Percentiles rank a stretch among this genome's conserved stretches.
These are phyloP conservation scores for Dreissena polymorpha DNA, from an alignment of 1,140 invertebrate species.

Conservation along the genomic window DNA sequence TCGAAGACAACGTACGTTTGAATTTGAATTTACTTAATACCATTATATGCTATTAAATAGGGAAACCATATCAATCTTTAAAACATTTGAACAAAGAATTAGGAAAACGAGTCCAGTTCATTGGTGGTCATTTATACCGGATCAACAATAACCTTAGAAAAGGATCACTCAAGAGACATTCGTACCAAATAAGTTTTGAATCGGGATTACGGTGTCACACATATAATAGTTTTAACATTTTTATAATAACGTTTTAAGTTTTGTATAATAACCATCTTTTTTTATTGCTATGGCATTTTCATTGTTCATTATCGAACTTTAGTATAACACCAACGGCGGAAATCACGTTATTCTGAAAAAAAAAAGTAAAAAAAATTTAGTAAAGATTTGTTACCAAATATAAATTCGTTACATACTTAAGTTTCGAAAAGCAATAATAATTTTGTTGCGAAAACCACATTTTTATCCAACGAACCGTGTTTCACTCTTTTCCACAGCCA, in stretches of 20 bases:
- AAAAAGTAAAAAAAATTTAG: neutral
- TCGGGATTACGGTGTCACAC: too few species aligned
- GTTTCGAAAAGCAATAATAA: neutral
- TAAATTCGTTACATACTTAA: neutral
- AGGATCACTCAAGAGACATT: neutral
- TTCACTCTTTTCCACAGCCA: neutral
- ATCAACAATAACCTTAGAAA: neutral
- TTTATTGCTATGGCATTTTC: neutral
- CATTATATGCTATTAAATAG: too few species aligned
- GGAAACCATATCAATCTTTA: too few species aligned
- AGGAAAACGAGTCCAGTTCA: neutral
- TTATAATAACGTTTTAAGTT: too few species aligned
- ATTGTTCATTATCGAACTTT: neutral
- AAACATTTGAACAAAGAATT: neutral
- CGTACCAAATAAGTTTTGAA: neutral
- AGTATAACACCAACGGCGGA: neutral
- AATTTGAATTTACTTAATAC: too few species aligned
- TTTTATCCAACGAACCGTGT: neutral
- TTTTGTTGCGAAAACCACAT: neutral
- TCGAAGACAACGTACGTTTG: conserved; percentile 18
- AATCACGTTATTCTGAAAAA: neutral
- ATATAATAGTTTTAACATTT: too few species aligned
- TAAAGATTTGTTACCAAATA: neutral
- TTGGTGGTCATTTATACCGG: neutral
- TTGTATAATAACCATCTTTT: too few species aligned